These are phyloP conservation scores for Pleuronectes platessa DNA, from an alignment of 2,113 vertebrate genomes.

Conservation along the genomic window DNA sequence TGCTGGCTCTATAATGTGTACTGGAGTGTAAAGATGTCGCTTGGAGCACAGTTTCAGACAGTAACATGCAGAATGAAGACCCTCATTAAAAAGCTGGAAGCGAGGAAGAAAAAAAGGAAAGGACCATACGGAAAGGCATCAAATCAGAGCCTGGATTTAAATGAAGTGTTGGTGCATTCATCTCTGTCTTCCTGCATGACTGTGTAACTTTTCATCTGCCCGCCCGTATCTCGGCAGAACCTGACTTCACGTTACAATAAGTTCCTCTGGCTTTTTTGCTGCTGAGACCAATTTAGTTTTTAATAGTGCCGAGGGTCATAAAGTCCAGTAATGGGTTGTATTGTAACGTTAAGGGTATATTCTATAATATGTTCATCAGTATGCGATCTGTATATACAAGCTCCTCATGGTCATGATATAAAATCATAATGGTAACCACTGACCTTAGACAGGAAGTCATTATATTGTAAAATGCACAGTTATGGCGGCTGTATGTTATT, in stretches of 20 bases:
- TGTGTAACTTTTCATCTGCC: constrained; percentile 44
- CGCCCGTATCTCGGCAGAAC: constrained; percentile 24
- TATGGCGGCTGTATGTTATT: constrained; percentile 16
- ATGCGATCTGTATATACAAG: constrained; percentile 55
- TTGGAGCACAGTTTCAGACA: constrained; percentile 68
- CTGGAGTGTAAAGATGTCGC: constrained; percentile 71
- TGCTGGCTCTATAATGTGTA: constrained; percentile 68
- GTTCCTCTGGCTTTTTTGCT: constrained; percentile 24
- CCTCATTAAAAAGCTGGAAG: constrained; percentile 79
- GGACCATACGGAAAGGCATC: constrained; percentile 64
- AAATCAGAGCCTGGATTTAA: constrained; percentile 69
- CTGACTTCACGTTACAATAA: constrained; percentile 47
- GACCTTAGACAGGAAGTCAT: constrained; percentile 41
- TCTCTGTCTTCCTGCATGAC: constrained; percentile 27
- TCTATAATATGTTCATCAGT: constrained; percentile 38
- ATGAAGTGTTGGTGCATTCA: constrained; percentile 56
- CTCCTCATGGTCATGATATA: constrained; percentile 31
- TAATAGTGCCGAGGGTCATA: constrained; percentile 55
- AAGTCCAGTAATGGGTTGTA: constrained; percentile 57
- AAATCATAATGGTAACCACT: constrained; percentile 48
- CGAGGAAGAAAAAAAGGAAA: constrained; percentile 57
- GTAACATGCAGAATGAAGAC: constrained; percentile 68
- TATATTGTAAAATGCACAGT: constrained; percentile 27
- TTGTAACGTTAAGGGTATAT: constrained; percentile 46
- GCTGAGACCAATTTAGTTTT: constrained; percentile 54